Conservation (phyloP, 92 coral and sea anemone species). For the Scolanthus callimorphus region DNA sequence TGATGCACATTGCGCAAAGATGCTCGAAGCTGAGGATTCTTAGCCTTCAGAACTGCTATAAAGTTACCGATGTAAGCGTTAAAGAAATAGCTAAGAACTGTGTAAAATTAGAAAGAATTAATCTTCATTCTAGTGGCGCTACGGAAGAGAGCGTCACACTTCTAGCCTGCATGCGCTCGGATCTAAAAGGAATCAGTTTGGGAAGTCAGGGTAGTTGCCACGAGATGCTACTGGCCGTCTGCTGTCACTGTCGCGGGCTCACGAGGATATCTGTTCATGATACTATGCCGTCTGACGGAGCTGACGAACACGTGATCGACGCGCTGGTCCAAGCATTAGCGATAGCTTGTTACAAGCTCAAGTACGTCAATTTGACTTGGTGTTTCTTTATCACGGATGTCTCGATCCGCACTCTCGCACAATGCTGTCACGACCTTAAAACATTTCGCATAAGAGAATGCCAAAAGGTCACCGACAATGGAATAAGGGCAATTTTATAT, state of each 20-base stretch:
- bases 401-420: slow-evolving; percentile 51
- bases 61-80: slow-evolving; percentile 54
- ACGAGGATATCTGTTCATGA: slow-evolving; percentile 66
- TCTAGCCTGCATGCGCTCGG: slow-evolving; percentile 54
- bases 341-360: slow-evolving; percentile 51
- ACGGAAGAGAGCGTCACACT: slow-evolving; percentile 60
- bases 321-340: slow-evolving; percentile 46
- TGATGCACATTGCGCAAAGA: slow-evolving; percentile 44
- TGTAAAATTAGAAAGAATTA: slow-evolving; percentile 39
- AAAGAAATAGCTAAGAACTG: slow-evolving; percentile 54
- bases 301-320: slow-evolving; percentile 68
- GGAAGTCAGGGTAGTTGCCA: slow-evolving; percentile 79
- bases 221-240: slow-evolving; percentile 27
- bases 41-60: slow-evolving; percentile 62
- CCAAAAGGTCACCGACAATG: slow-evolving; percentile 76
- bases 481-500: slow-evolving; percentile 57
- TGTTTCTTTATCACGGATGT: slow-evolving; percentile 83
- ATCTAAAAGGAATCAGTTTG: slow-evolving; percentile 40
- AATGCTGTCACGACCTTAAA: slow-evolving; percentile 44
- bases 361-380: slow-evolving; percentile 71
- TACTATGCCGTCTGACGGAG: slow-evolving; percentile 64
- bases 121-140: slow-evolving; percentile 61
- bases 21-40: slow-evolving; percentile 62
- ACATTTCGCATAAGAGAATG: slow-evolving; percentile 76
- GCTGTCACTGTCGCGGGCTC: slow-evolving; percentile 32